These are phyloP conservation scores for Agelas oroides DNA, from an alignment of 37 sponge, comb jelly and placozoan genomes.

Conservation along the genomic window DNA sequence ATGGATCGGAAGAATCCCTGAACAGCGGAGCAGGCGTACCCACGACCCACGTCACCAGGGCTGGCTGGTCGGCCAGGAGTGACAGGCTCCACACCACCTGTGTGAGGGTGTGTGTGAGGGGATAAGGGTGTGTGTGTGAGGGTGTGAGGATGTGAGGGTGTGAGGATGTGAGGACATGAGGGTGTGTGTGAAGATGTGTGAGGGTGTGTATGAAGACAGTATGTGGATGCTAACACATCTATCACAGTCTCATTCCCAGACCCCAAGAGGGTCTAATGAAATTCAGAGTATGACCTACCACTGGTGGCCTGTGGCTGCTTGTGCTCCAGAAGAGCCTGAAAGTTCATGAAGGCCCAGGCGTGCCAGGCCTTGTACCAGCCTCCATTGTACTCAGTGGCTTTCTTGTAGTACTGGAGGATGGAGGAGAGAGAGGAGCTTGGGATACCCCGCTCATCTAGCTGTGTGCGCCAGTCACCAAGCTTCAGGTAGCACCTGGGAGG, in stretches of 20 bases:
- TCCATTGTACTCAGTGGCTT: slow-evolving; percentile 85
- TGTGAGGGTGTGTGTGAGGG: too few relatives aligned
- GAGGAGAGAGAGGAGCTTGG: slow-evolving; percentile 53
- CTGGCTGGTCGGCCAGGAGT: too few relatives aligned
- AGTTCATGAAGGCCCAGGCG: slow-evolving; percentile 97
- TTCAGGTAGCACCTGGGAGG: slow-evolving; percentile 73
- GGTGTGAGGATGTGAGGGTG: too few relatives aligned
- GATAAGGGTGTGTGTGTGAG: too few relatives aligned
- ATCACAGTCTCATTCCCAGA: too few relatives aligned
- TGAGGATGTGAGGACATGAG: too few relatives aligned
- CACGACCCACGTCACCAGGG: too few relatives aligned
- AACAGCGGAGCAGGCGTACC: slow-evolving; percentile 82
- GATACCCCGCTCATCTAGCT: slow-evolving; percentile 41
- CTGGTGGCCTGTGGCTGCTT: slow-evolving; percentile 42
- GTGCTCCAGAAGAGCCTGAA: slow-evolving; percentile 86
- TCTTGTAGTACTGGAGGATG: slow-evolving; percentile 77
- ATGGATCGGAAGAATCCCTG: slow-evolving; percentile 94
- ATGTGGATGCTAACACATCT: too few relatives aligned
- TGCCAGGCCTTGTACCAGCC: slow-evolving; percentile 99
- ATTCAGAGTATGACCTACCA: too few relatives aligned
- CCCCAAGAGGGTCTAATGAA: too few relatives aligned
- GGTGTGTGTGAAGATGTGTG: too few relatives aligned
- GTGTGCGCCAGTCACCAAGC: slow-evolving; percentile 87
- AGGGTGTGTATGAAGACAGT: too few relatives aligned
- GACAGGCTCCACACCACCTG: neutral